Base-by-base conservation (phyloP, 2,888 invertebrate species). In the Iphiclides podalirius region DNA sequence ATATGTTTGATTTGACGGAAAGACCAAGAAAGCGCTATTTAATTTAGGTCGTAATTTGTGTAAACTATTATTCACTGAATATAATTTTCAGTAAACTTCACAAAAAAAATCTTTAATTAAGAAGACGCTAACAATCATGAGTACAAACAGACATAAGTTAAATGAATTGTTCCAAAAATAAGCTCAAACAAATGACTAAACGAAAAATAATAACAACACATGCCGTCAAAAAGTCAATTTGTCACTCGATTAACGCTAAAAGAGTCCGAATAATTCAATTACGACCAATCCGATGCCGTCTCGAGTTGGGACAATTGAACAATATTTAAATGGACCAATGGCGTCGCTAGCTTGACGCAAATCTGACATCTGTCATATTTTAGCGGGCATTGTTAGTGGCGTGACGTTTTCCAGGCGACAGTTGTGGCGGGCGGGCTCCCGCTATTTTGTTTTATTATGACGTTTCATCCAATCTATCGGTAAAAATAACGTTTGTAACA, bases 361-460 rank as follows among this genome's bases (percentile, higher is more conserved):
- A 79, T 76, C 78, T 83, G 84, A 83, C 85, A 86, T 80, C 79
- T 86, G 85, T 84, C 85, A 81, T 70, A 72, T 75, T 74, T 68
- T 68, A 64, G 70, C 72, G 75, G 11, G 60, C 64, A 66, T 70
- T 67, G 66, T 66, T 72, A 70, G 70, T 70, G 74, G 70, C 70
- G 67, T 70, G 67, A 73, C 79, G 81, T 80, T 79, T 79, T 71
- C 66, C 66, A 62, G 58, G 63, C 68, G 78, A 74, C 84, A 83
- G 75, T 77, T 84, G 85, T 76, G 61, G 70, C 72, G 75, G 78
- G 79, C 69, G 75, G 61, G 52, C 57, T 58, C 60, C 60, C 64
- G 66, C 70, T 71, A 67, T 74, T 69, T 70, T 64, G 64, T 64
- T 63, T 68, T 63, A 63, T 66, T 66, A 56, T 63, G 55, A 66